These are phyloP conservation scores for Alviniconcha strummeri DNA, from an alignment of 2,888 invertebrate species.

Conservation along the genomic window DNA sequence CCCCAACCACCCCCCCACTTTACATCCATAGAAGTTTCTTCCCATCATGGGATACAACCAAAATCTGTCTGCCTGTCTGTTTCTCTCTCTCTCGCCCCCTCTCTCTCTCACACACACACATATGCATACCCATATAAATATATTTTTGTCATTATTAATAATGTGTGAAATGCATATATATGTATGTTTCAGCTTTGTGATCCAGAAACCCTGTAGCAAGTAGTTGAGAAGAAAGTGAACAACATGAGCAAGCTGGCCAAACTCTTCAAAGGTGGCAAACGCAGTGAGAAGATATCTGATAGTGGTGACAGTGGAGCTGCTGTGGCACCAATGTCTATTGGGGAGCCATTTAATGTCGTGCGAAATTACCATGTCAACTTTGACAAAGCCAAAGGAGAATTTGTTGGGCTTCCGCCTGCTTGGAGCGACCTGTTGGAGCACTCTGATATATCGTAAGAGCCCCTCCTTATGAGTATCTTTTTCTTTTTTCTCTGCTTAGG, in stretches of 20 bases:
- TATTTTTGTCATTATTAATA: no score
- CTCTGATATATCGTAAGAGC: slow-evolving; percentile 82
- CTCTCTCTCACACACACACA: slow-evolving; percentile 12
- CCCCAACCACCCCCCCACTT: not conserved
- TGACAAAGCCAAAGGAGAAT: slow-evolving; percentile 80
- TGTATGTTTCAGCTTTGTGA: slow-evolving; percentile 17
- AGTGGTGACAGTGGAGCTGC: slow-evolving; percentile 29
- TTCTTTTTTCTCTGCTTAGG: not conserved
- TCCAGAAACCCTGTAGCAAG: not conserved
- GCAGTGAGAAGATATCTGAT: slow-evolving; percentile 35
- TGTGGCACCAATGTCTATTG: slow-evolving; percentile 78
- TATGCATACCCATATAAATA: not conserved
- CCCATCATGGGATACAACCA: not conserved
- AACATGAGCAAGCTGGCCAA: slow-evolving; percentile 35
- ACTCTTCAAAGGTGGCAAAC: slow-evolving; percentile 16
- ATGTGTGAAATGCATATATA: not conserved
- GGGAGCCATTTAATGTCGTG: slow-evolving; percentile 88
- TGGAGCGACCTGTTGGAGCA: slow-evolving; percentile 79
- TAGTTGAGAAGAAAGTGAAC: slow-evolving; percentile 19
- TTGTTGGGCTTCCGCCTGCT: slow-evolving; percentile 86
- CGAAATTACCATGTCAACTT: slow-evolving; percentile 91
- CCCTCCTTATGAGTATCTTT: not conserved
- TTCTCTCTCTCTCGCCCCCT: not conserved
- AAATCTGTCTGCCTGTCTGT: not conserved
- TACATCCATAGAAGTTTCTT: not conserved